phyloP scores from a whole-genome alignment of 1,140 invertebrate species.

The Zaprionus davidi region DNA sequence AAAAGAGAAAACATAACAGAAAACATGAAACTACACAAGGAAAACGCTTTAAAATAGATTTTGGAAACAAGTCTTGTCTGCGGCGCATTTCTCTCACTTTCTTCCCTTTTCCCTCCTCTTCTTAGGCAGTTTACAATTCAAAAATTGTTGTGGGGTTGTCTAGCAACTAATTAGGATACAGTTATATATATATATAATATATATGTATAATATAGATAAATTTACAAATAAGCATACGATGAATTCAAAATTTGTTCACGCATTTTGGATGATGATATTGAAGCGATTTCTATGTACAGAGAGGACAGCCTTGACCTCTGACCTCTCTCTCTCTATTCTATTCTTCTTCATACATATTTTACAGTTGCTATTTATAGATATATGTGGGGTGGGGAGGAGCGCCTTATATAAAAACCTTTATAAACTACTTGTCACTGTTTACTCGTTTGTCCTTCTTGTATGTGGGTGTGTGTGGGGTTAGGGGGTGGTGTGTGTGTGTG shows the following conservation, averaged over 20 bases:
- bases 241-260: conserved; percentile 31
- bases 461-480: background rate
- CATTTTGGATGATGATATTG: conserved; percentile 37
- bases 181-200: conserved; percentile 6
- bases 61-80: conserved; percentile 41
- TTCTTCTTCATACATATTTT: conserved; percentile 14
- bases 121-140: conserved; percentile 49
- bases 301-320: background rate
- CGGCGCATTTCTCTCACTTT: conserved; percentile 7
- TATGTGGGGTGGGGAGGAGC: conserved; percentile 1
- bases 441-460: conserved; percentile 71
- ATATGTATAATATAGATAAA: conserved; percentile 6
- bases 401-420: conserved; percentile 36
- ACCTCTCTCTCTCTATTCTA: background rate
- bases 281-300: conserved; percentile 43
- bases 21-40: conserved; percentile 3
- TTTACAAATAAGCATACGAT: conserved; percentile 3
- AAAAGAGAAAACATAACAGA: background rate
- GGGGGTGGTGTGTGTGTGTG: background rate
- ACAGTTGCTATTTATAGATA: conserved; percentile 20
- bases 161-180: conserved; percentile 23
- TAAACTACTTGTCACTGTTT: conserved; percentile 78
- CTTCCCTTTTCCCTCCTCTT: background rate
- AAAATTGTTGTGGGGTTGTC: conserved; percentile 4
- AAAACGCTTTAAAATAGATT: background rate